Base-by-base conservation (phyloP, 1,140 invertebrate species). In the Carcinoscorpius rotundicauda region DNA sequence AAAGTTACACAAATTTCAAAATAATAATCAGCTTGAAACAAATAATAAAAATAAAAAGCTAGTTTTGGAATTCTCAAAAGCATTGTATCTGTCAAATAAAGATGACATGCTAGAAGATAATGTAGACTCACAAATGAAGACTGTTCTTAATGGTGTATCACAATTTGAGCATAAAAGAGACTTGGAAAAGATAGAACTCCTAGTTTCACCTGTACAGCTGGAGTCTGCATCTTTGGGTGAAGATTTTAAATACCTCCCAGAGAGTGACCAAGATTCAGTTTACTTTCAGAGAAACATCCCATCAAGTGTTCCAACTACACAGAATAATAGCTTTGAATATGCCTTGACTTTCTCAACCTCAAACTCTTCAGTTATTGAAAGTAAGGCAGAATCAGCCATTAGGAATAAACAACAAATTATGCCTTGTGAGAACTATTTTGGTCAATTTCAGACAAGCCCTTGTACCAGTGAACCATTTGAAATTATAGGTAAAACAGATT, bases 191-290 rank as follows among this genome's bases (percentile, higher is more conserved):
- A 6, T 8, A n/a, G 53, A 55, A 6, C 6, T 6, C n/a, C 53
- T n/a, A 55, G n/a, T n/a, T 6, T 6, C 53, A n/a, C n/a, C n/a
- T 55, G 0, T n/a, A n/a, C 53, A 6, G n/a, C 53, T n/a, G 53
- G 53, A 55, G n/a, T 55, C 6, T 55, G 1, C 53, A 6, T 55
- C n/a, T 6, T n/a, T n/a, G n/a, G 53, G 6, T n/a, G 53, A 55
- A 6, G 53, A 55, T 55, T 1, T 8, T 49, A 68, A 59, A 58
- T 68, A 64, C 49, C 64, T 68, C 49, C 67, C 67, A 5, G 67
- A 68, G 64, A 68, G 67, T 59, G 67, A 68, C 10, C 67, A 68
- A 50, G 52, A 64, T 53, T 68, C 53, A 55, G 53, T 8, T 6
- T 55, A 6, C n/a, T n/a, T 55, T 55, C 53, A 6, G 6, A 1